phyloP scores from a whole-genome alignment of 2,888 invertebrate species.

The Eurytoma adleriae region DNA sequence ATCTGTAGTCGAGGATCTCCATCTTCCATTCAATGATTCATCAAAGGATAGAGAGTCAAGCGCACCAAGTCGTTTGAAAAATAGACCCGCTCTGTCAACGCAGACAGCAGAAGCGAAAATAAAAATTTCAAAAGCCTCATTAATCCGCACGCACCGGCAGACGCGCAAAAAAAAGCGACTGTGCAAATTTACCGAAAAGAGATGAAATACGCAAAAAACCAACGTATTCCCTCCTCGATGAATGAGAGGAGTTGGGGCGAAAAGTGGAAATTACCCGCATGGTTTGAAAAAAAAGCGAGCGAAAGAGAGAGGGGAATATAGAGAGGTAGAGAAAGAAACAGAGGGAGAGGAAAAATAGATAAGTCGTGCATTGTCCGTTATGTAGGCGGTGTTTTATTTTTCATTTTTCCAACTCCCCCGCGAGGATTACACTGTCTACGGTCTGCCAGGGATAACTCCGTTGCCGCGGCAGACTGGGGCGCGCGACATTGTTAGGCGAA shows the following conservation, averaged over 20 bases:
- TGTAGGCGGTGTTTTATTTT: constrained; percentile 5
- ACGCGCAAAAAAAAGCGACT: background rate
- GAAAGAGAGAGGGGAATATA: background rate
- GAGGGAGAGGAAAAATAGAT: background rate
- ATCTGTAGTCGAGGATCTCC: background rate
- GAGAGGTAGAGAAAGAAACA: background rate
- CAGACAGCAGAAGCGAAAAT: background rate
- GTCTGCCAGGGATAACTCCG: background rate
- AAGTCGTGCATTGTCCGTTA: background rate
- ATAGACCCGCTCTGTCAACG: background rate
- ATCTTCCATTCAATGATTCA: background rate
- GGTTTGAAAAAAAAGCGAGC: background rate
- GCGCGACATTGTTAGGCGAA: constrained; percentile 68
- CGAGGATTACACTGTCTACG: background rate
- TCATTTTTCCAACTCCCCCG: constrained; percentile 12
- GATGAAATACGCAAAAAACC: too few species aligned
- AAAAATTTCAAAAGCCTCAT: background rate
- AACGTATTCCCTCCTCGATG: background rate
- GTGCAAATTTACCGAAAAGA: too few species aligned
- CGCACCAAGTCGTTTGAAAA: background rate
- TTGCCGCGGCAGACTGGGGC: background rate
- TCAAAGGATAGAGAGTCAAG: too few species aligned
- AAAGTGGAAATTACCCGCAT: background rate
- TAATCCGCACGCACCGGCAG: background rate
- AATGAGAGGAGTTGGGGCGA: background rate